Conservation (phyloP, 2,888 invertebrate genomes). For the Cordylochernes scorpioides region DNA sequence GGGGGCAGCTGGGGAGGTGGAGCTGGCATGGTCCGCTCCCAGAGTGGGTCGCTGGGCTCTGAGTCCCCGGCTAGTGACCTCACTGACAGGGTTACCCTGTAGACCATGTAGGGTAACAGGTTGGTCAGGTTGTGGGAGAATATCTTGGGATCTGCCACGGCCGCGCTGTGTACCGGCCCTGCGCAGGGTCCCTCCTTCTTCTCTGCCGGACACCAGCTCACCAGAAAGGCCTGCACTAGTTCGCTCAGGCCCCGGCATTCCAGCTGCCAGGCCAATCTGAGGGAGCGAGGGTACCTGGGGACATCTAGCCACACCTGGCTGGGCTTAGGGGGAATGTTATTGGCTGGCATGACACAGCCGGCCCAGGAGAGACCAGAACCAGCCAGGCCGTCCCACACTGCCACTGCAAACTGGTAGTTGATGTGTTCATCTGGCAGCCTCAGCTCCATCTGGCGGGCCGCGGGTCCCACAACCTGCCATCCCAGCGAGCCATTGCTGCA, state of each 20-base stretch:
- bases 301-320: not conserved
- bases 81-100: not conserved
- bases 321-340: constrained; percentile 1
- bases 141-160: too few species aligned
- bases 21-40: not conserved
- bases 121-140: constrained; percentile 1
- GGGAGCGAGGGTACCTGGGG: not conserved
- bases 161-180: too few species aligned
- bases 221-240: constrained; percentile 1
- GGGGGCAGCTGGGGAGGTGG: too few species aligned
- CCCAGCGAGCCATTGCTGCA: constrained; percentile 1
- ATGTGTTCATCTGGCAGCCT: not conserved
- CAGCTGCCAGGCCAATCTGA: constrained; percentile 1
- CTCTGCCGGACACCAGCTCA: too few species aligned
- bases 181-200: too few species aligned
- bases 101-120: not conserved
- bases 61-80: not conserved
- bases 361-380: constrained; percentile 3
- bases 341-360: constrained; percentile 2
- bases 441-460: too few species aligned
- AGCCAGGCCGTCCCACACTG: too few species aligned
- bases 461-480: not conserved
- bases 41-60: not conserved
- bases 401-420: constrained; percentile 4
- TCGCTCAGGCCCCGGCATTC: constrained; percentile 1